phyloP scores from a whole-genome alignment of 2,113 vertebrate species.

The Antidorcas marsupialis region DNA sequence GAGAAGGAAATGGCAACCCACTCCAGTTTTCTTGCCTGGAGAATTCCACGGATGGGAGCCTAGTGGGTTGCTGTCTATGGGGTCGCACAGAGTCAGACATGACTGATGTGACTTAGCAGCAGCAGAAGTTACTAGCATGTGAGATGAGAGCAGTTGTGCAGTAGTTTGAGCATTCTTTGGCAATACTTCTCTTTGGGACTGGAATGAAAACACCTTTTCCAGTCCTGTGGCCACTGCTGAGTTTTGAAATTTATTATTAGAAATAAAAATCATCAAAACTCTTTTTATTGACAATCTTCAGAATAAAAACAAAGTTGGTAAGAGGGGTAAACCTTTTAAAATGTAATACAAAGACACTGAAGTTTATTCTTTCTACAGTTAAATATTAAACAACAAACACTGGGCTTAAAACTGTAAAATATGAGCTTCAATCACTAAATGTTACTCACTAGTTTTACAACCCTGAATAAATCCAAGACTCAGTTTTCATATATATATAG shows the following conservation, averaged over 20 bases:
- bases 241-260: not conserved
- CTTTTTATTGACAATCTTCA: not conserved
- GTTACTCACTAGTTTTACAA: not conserved
- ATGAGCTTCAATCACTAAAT: not conserved
- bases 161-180: not conserved
- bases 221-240: not conserved
- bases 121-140: not conserved
- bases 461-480: not conserved
- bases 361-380: not conserved
- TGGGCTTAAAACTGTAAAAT: not conserved
- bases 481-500: not conserved
- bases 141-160: accelerated
- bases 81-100: no score
- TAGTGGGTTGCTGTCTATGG: no score
- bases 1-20: no score
- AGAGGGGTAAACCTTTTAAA: not conserved
- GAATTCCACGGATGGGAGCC: no score
- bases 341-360: not conserved
- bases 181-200: not conserved
- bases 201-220: not conserved
- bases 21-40: no score
- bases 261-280: not conserved
- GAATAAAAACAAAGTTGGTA: not conserved
- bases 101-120: no score
- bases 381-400: not conserved